Conservation (phyloP, 1,140 invertebrate species). For the Hormaphis cornu region DNA sequence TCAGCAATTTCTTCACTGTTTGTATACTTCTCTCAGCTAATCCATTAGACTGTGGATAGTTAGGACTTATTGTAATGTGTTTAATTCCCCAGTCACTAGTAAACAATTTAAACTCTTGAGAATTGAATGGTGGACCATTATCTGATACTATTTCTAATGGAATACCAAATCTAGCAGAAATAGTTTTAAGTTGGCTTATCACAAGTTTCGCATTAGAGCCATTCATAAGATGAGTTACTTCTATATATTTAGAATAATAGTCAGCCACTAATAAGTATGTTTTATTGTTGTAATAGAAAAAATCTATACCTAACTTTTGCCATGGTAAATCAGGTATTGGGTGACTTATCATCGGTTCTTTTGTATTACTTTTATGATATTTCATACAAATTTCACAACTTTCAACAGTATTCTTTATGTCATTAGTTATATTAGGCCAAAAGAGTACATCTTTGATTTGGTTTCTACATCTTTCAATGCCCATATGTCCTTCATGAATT, state of each 20-base stretch:
- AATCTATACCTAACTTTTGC: slow-evolving; percentile 33
- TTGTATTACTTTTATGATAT: slow-evolving; percentile 37
- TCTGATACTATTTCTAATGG: slow-evolving; percentile 39
- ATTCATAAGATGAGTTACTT: slow-evolving; percentile 2
- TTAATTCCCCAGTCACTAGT: slow-evolving; percentile 14
- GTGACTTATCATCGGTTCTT: slow-evolving; percentile 40
- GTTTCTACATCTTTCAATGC: slow-evolving; percentile 42
- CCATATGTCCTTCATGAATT: slow-evolving; percentile 45
- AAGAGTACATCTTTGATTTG: slow-evolving; percentile 42
- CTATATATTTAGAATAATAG: slow-evolving; percentile 35
- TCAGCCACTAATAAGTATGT: slow-evolving; percentile 34
- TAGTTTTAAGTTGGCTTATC: slow-evolving; percentile 35
- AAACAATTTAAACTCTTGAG: slow-evolving; percentile 32
- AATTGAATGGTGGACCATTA: slow-evolving; percentile 36
- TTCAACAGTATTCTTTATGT: slow-evolving; percentile 44
- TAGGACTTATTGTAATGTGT: slow-evolving; percentile 12
- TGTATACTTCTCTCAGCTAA: slow-evolving; percentile 32
- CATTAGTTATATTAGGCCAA: slow-evolving; percentile 43
- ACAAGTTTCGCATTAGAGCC: background rate
- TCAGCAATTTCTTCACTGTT: slow-evolving; percentile 30
- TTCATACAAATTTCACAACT: slow-evolving; percentile 42
- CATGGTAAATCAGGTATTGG: slow-evolving; percentile 29
- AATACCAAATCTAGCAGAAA: slow-evolving; percentile 40
- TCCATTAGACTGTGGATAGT: slow-evolving; percentile 33
- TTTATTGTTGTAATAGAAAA: slow-evolving; percentile 32